Evolutionary conservation across 2,888 invertebrate species (phyloP), one percentile per base, ranked within the genome.

Genomic region (Stomorhina lunata): DNA sequence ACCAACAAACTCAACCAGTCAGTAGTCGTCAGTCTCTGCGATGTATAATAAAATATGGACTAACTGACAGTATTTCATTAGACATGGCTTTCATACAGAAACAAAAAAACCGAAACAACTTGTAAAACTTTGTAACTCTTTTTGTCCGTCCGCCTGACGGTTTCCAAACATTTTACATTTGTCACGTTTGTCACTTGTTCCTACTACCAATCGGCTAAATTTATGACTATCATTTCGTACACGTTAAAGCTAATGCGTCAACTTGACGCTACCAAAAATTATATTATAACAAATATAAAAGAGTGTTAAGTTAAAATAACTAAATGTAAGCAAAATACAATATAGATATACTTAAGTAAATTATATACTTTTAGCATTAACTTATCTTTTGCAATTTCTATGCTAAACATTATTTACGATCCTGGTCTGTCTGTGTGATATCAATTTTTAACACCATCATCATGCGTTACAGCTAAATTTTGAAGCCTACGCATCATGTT

Each of bases 161-260:
- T 40, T 37, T 17, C 22, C 27, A 9, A 40, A 43, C 29, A 0
- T 57, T 68, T 61, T 15, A 65, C 68, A 75, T 81, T 81, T 50
- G 81, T 81, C 78, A 81, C 81, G 73, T 78, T 69, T 78, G 81
- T 69, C 81, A 78, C 57, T 81, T 76, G n/a, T 59, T 77, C 43
- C 71, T 77, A 66, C 79, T 77, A 37, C 37, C 55, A 68, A 53
- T 72, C 48, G 72, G 27, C 3, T 37, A 72, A 66, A 77, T 79
- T 79, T 79, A 75, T 59, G 40, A 69, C 43, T 79, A 59, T 57
- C 57, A 37, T 12, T 12, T 6, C 32, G 32, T 32, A 55, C 37
- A 15, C 43, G 72, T 40, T 59, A 78, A 73, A 78, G 50, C 65
- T 69, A 73, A 78, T 63, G 72, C 78, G 78, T 78, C 78, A 78